Evolutionary conservation across 1,140 invertebrate genomes (phyloP).

Genomic region (Drosophila chauvacae): DNA sequence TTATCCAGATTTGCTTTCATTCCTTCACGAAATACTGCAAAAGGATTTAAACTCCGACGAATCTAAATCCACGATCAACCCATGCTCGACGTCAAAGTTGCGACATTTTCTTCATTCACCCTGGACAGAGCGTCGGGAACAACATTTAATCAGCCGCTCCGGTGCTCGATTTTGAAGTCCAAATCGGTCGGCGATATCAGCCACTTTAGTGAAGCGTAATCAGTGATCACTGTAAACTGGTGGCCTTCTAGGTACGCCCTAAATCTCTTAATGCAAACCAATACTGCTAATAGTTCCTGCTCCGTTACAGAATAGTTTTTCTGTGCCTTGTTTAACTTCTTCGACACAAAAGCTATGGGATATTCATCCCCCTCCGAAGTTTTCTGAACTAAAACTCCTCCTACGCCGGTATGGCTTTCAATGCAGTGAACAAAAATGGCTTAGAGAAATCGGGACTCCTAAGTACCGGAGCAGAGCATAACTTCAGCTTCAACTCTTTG

Average conservation of each 20-base stretch:
- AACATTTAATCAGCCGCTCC: not conserved
- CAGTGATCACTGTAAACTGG: not conserved
- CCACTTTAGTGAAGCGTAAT: not conserved
- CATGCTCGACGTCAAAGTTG: not conserved
- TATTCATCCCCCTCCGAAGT: not conserved
- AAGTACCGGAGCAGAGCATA: not conserved
- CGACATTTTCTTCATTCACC: not conserved
- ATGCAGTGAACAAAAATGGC: too few relatives aligned
- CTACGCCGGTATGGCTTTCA: not conserved
- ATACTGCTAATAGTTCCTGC: not conserved
- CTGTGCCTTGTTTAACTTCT: not conserved
- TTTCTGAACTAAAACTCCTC: not conserved
- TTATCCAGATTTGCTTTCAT: too few relatives aligned
- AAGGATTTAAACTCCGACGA: not conserved
- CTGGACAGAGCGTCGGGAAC: constrained; percentile 5
- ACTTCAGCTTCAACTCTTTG: not conserved
- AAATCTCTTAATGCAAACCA: not conserved
- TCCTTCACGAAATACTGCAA: not conserved
- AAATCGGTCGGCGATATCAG: not conserved
- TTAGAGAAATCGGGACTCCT: too few relatives aligned
- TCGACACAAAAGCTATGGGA: not conserved
- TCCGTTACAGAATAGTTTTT: not conserved
- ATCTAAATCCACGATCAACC: not conserved
- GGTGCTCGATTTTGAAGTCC: not conserved
- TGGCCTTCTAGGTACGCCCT: not conserved